A percentile compares a stretch with the other conserved stretches of the same genome.
Evolutionary conservation across 1,140 invertebrate species (phyloP).

Genomic region (Stratiolaelaps scimitus): DNA sequence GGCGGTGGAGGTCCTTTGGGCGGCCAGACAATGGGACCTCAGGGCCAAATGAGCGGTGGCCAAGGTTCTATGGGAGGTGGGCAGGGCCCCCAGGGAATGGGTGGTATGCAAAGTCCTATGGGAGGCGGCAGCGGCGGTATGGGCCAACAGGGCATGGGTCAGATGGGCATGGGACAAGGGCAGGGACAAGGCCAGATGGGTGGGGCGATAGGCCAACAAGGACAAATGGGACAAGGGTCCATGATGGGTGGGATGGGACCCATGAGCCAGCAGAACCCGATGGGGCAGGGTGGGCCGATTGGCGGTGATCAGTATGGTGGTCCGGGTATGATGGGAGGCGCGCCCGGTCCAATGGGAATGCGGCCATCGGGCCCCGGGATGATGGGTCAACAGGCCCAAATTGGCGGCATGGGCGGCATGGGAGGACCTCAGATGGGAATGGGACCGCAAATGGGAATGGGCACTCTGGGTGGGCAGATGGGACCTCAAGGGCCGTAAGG

Average conservation of each 20-base stretch:
- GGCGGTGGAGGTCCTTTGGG: not conserved
- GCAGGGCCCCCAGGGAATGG: slow-evolving; percentile 3
- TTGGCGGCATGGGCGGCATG: too few relatives aligned
- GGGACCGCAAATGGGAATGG: too few relatives aligned
- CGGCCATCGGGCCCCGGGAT: too few relatives aligned
- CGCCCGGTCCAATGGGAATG: too few relatives aligned
- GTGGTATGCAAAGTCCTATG: not conserved
- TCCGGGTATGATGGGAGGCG: too few relatives aligned
- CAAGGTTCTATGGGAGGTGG: not conserved
- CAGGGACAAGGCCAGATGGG: not conserved
- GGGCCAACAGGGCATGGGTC: not conserved
- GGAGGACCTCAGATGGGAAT: too few relatives aligned
- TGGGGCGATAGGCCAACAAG: not conserved
- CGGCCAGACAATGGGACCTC: not conserved
- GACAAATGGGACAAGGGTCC: slow-evolving; percentile 18
- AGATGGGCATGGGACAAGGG: not conserved
- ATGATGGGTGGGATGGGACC: slow-evolving; percentile 8
- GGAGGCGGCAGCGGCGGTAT: not conserved
- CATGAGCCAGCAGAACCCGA: not conserved
- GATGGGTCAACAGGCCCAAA: too few relatives aligned
- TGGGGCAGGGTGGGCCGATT: too few relatives aligned
- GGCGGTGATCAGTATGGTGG: too few relatives aligned
- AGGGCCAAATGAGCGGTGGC: not conserved
- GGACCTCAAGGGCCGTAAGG: too few relatives aligned
- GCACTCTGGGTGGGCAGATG: too few relatives aligned